Conservation (phyloP, 2,797 vertebrate species). For the Galagoides demidoff region DNA sequence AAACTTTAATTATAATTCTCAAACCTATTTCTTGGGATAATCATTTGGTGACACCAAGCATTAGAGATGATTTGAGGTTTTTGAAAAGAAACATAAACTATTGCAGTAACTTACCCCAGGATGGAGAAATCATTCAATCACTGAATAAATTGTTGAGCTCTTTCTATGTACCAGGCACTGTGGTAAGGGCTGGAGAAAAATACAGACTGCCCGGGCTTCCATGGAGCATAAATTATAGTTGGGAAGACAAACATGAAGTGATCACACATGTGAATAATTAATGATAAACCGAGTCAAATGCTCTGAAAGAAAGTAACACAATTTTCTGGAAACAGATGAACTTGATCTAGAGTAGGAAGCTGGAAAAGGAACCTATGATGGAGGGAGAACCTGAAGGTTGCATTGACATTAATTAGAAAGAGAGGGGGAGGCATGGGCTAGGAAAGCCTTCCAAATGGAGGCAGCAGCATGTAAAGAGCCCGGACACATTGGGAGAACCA, state of each 20-base stretch:
- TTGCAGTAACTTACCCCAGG: neutral
- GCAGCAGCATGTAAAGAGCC: neutral
- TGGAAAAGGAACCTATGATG: too few relatives aligned
- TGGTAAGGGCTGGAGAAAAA: neutral
- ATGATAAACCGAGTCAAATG: neutral
- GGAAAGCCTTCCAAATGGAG: neutral
- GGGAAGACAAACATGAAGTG: slow-evolving; percentile 4
- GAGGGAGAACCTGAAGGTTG: neutral
- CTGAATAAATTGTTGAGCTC: slow-evolving; percentile 2
- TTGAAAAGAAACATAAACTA: slow-evolving; percentile 32
- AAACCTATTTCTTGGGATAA: slow-evolving; percentile 63
- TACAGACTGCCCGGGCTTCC: neutral
- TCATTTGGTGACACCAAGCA: neutral
- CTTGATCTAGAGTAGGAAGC: neutral
- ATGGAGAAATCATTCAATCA: neutral
- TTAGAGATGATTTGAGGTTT: slow-evolving; percentile 13
- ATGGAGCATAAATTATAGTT: neutral
- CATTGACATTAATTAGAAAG: neutral
- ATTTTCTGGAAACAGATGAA: neutral
- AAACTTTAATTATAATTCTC: slow-evolving; percentile 30
- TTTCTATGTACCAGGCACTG: neutral
- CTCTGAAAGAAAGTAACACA: neutral
- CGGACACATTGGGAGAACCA: neutral
- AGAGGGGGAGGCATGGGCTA: neutral
- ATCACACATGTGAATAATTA: neutral